Evolutionary conservation across 2,797 vertebrate species (phyloP), one percentile per base, ranked within the genome.

Genomic region (Gymnothorax javanicus): DNA sequence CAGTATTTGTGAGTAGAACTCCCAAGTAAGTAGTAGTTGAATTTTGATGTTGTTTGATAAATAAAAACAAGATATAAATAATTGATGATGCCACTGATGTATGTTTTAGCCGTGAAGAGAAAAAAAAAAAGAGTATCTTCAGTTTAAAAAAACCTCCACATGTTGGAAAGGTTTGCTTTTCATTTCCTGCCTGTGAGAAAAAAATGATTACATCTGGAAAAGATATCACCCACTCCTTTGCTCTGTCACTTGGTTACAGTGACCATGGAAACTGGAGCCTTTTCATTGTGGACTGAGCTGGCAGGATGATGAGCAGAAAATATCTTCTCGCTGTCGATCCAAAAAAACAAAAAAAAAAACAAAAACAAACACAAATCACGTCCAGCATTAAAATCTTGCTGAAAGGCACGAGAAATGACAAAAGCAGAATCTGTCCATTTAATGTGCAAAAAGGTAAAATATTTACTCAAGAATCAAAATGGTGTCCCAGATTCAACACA

Each of bases 121-220:
- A 67, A 12, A 79, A 33, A 62, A 59, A 33, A 75, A 69, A 62
- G 54, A 13, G 84, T 75, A 43, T 58, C 52, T 81, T 77, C 58
- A 87, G 89, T 89, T 89, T 69, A 86, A 89, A 59, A 58, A 86
- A 89, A 87, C 88, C 15, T 83, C 77, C 86, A 88, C 84, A 43
- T 11, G 91, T 77, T 91, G 89, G 60, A 93, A 91, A 91, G 89
- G 88, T 92, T 92, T 92, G 71, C 85, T 87, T 92, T 93, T 91
- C 79, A 91, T 92, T 92, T 91, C 87, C 90, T 91, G 81, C 81
- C 84, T 86, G 62, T 81, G 57, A 54, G 58, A 79, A 89, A 91
- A 79, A 89, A 91, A 89, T 87, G 84, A 87, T 83, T 89, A 92
- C 92, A 93, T 92, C 90, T 93, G 92, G 90, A 90, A 91, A 90